phyloP scores from a whole-genome alignment of 2,888 invertebrate genomes.

The Parnassius apollo region DNA sequence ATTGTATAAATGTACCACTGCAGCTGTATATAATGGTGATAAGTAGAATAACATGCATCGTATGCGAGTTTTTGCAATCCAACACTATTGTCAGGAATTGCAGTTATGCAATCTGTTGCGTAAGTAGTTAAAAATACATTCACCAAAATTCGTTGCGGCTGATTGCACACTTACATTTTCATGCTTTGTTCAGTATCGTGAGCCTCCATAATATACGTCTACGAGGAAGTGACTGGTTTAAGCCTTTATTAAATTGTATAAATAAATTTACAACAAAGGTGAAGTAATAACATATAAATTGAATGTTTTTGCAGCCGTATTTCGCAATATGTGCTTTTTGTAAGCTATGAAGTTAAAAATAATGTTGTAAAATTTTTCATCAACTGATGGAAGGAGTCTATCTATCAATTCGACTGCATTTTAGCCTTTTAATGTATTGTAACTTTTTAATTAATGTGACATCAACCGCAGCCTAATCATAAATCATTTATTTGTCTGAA shows the following conservation, averaged over 20 bases:
- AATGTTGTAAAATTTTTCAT: too few relatives aligned
- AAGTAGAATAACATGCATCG: not conserved
- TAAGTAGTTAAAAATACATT: slow-evolving; percentile 24
- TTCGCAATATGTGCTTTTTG: too few relatives aligned
- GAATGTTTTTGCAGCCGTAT: too few relatives aligned
- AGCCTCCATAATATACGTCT: slow-evolving; percentile 6
- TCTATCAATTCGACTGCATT: too few relatives aligned
- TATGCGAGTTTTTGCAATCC: slow-evolving; percentile 2
- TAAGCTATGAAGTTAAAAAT: too few relatives aligned
- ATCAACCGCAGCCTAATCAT: too few relatives aligned
- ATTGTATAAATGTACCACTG: too few relatives aligned
- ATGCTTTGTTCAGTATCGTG: slow-evolving; percentile 10
- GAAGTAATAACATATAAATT: slow-evolving; percentile 4
- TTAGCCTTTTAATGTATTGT: too few relatives aligned
- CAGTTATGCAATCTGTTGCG: slow-evolving; percentile 26
- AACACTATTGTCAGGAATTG: slow-evolving; percentile 13
- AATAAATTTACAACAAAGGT: slow-evolving; percentile 10
- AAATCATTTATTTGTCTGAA: too few relatives aligned
- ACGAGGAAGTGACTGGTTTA: slow-evolving; percentile 10
- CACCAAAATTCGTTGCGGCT: slow-evolving; percentile 20
- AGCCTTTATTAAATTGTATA: slow-evolving; percentile 11
- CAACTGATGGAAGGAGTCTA: too few relatives aligned
- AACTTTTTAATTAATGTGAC: too few relatives aligned
- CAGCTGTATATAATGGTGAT: too few relatives aligned
- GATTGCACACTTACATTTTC: slow-evolving; percentile 26